Base-by-base conservation (phyloP, 2,797 vertebrate genomes). In the Clarias fuscus region DNA sequence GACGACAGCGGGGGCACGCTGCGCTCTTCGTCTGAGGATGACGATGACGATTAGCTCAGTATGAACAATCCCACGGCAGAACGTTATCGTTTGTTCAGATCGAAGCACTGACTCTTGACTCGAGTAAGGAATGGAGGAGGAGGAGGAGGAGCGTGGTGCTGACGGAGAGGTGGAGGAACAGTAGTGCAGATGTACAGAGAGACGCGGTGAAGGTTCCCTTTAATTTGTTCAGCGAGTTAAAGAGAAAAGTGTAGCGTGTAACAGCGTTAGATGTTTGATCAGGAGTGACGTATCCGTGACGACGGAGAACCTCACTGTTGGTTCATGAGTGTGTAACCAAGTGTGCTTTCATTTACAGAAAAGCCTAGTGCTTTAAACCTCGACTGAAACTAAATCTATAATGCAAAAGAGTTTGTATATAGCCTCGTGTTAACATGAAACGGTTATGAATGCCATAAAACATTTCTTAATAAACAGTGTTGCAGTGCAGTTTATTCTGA, bases 11-110 rank as follows among this genome's bases (percentile, higher is more conserved):
- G 90, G 0, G 93, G 94, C 0, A 10, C 62, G 27, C 75, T 24
- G 65, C 83, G 24, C 22, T 95, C 94, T 1, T 95, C 95, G 1
- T 95, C 95, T 0, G 92, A 93, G 2, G 94, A 95, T 0, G 94
- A 95, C 0, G 88, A 92, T 70, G 75, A 78, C 33, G 53, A 78
- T 33, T 79, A 62, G 24, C 11, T 79, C 15, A 7, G 58, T 37
- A 33, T 40, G n/a, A 40, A 24, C 58, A 2, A 24, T 40, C 59
- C 5, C 14, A 7, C 2, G 15, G 59, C 18, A 61, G 3, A 2
- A 2, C 15, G 71, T 48, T 24, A 48, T 22, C 4, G 13, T 72
- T 71, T 20, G 37, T n/a, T 75, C 2, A 53, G 1, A 53, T 17
- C 24, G 37, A 59, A 20, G 58, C 22, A 27, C 13, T 53, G 40